Base-by-base conservation (phyloP, 2,888 invertebrate genomes). In the Dromius quadrimaculatus region DNA sequence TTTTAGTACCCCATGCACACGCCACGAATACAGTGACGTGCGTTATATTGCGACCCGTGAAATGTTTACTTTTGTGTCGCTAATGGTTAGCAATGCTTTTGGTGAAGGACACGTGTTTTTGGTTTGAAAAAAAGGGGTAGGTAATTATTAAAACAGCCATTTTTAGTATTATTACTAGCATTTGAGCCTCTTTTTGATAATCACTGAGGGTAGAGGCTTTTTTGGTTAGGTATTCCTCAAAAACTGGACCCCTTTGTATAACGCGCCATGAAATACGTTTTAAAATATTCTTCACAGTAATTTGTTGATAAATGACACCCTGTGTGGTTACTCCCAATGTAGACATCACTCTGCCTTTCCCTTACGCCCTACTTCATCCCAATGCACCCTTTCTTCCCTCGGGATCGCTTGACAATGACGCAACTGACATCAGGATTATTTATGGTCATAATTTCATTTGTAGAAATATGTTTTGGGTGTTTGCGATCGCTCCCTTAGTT, bases 21-120 rank as follows among this genome's bases (percentile, higher is more conserved):
- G 32, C 28, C 54, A 23, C 47, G 17, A 28, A 63, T 4, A 17
- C 38, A 15, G 47, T 19, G 17, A 17, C 32, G 9, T 41, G 13
- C 9, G 4, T 11, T 66, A 61, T 50, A 72, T 68, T 59, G 32
- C 38, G 34, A 65, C 32, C 69, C 72, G 64, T 75, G 77, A 79
- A 79, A 79, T 78, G 77, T 80, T 80, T 77, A 77, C 79, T 75
- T 76, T 74, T 76, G 77, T 78, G 75, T 78, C 73, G 75, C 74
- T 78, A 78, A 78, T 78, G 74, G 76, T 77, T 73, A 73, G 50
- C 8, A n/a, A 23, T 43, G 50, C 54, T 13, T 23, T 47, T 34
- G 54, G 20, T 54, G 20, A 54, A 22, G n/a, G 47, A 66, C 66
- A 66, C 57, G 41, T 66, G 66, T 66, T 66, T 66, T 57, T 41